Evolutionary conservation across 2,797 vertebrate species (phyloP).

Genomic region (Phataginus tricuspis): DNA sequence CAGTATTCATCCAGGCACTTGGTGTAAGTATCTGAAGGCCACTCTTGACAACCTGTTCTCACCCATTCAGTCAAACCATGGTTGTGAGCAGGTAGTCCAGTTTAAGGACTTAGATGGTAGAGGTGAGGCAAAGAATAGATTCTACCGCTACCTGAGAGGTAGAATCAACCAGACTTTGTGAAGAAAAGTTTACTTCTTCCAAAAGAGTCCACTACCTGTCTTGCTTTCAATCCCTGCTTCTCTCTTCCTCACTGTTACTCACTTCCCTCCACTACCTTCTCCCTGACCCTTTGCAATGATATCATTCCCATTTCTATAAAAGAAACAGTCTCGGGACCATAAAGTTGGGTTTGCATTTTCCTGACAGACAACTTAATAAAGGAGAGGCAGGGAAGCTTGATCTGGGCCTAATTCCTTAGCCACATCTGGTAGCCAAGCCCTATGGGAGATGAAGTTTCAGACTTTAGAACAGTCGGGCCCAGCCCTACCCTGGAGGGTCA

Average conservation of each 20-base stretch:
- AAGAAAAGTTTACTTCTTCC: not conserved
- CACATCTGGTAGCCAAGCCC: not conserved
- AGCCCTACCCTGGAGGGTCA: not conserved
- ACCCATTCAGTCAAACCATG: not conserved
- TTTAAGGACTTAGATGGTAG: not conserved
- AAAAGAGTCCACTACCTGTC: not conserved
- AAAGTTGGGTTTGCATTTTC: slow-evolving; percentile 6
- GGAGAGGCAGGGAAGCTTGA: not conserved
- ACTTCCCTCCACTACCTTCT: not conserved
- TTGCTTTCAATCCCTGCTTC: not conserved
- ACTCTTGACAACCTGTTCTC: not conserved
- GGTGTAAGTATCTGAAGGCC: not conserved
- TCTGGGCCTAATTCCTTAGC: not conserved
- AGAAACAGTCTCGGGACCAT: not conserved
- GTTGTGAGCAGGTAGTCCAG: not conserved
- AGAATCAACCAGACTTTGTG: not conserved
- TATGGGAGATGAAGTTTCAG: not conserved
- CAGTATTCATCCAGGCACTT: not conserved
- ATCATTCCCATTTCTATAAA: not conserved
- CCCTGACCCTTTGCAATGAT: not conserved
- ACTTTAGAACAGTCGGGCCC: not conserved
- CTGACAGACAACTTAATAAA: not conserved
- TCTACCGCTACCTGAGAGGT: not conserved
- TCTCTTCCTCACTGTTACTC: not conserved
- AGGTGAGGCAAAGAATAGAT: not conserved